phyloP scores from a whole-genome alignment of 2,113 vertebrate species.

The Tragulus kanchil region DNA sequence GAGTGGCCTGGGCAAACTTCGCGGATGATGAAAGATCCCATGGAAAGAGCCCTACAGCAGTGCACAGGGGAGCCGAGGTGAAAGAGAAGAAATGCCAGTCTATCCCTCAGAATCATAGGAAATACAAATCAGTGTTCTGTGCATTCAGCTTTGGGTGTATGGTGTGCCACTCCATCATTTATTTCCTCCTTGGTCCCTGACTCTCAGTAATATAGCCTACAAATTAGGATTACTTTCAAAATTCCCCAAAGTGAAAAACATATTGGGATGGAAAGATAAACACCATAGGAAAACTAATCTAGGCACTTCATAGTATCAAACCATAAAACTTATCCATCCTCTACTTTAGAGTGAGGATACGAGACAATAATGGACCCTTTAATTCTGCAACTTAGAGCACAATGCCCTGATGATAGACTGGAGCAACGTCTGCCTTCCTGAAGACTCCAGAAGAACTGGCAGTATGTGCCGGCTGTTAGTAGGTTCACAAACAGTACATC shows the following conservation, averaged over 20 bases:
- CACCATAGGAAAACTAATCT: conserved; percentile 28
- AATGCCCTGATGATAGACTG: neutral
- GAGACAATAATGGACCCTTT: neutral
- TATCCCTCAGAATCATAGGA: neutral
- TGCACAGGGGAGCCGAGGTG: accelerated
- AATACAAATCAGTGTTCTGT: neutral
- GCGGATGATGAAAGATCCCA: neutral
- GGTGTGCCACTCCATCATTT: neutral
- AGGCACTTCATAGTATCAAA: neutral
- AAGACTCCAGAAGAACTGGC: neutral
- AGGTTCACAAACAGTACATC: neutral
- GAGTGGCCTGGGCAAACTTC: neutral
- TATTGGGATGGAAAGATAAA: neutral
- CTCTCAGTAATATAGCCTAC: neutral
- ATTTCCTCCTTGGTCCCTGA: neutral
- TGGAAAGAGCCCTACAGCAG: neutral
- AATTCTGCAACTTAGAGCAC: neutral
- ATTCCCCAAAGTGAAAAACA: conserved; percentile 25
- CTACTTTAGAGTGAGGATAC: neutral
- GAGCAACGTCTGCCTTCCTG: neutral
- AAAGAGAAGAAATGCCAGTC: neutral
- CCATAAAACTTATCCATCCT: neutral
- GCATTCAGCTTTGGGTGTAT: neutral
- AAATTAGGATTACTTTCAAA: neutral
- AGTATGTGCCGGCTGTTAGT: neutral